Evolutionary conservation across 2,113 vertebrate genomes (phyloP).

Genomic region (Rhinoderma darwinii): DNA sequence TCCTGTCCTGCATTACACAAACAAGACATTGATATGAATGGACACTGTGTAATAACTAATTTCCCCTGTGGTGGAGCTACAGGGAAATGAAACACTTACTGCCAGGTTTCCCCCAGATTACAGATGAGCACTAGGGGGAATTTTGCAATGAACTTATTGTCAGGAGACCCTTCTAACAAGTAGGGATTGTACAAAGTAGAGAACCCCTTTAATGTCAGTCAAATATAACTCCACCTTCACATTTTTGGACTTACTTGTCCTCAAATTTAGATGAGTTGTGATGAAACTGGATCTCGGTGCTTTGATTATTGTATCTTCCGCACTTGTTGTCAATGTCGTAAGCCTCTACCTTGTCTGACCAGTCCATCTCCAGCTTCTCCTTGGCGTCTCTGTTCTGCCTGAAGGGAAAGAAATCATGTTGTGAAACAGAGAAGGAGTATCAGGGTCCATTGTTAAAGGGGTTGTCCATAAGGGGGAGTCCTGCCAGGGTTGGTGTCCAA

Average conservation of each 20-base stretch:
- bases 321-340: constrained; percentile 80
- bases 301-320: constrained; percentile 73
- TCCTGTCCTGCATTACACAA: too few relatives aligned
- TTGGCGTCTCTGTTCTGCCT: constrained; percentile 84
- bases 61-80: too few relatives aligned
- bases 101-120: too few relatives aligned
- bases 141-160: too few relatives aligned
- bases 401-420: not conserved
- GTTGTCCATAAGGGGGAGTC: not conserved
- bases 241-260: constrained; percentile 77
- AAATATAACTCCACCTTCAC: not conserved
- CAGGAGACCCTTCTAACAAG: too few relatives aligned
- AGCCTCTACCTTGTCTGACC: constrained; percentile 87
- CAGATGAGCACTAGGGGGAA: too few relatives aligned
- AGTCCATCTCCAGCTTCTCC: constrained; percentile 82
- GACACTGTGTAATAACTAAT: too few relatives aligned
- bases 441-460: not conserved
- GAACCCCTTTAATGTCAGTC: too few relatives aligned
- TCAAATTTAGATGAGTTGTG: constrained; percentile 75
- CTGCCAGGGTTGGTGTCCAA: too few relatives aligned
- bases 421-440: not conserved
- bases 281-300: constrained; percentile 78
- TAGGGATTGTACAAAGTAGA: too few relatives aligned
- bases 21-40: too few relatives aligned
- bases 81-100: too few relatives aligned